Conservation (phyloP, 2,888 invertebrate genomes). For the Drosophila multiciliata region DNA sequence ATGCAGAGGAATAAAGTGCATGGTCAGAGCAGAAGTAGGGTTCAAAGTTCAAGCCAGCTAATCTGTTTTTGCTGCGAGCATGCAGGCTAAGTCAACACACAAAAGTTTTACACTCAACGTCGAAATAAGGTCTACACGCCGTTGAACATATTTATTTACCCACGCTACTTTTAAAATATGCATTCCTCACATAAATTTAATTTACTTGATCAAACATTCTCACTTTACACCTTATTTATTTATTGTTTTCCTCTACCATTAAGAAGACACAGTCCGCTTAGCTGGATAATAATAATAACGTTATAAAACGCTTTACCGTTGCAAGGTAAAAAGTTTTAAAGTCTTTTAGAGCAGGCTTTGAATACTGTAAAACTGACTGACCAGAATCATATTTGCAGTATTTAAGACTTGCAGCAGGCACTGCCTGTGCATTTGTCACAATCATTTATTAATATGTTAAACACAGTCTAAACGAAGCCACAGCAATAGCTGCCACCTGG, state of each 20-base stretch:
- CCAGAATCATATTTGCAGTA: constrained; percentile 48
- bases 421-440: constrained; percentile 68
- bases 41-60: neutral
- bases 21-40: neutral
- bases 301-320: constrained; percentile 27
- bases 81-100: neutral
- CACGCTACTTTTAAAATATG: neutral
- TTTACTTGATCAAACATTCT: neutral
- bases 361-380: constrained; percentile 18
- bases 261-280: neutral
- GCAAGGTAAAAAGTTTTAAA: neutral
- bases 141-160: neutral
- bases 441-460: constrained; percentile 79
- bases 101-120: neutral
- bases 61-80: neutral
- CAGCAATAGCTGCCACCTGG: constrained; percentile 54
- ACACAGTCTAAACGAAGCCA: constrained; percentile 64
- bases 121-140: neutral
- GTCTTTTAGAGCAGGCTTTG: constrained; percentile 4
- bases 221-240: neutral
- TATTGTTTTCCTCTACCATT: neutral
- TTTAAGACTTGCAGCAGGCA: constrained; percentile 39
- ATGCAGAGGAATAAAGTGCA: neutral
- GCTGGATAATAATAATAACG: neutral
- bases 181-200: neutral